phyloP scores from a whole-genome alignment of 1,140 invertebrate genomes.

The Acromyrmex echinatior region DNA sequence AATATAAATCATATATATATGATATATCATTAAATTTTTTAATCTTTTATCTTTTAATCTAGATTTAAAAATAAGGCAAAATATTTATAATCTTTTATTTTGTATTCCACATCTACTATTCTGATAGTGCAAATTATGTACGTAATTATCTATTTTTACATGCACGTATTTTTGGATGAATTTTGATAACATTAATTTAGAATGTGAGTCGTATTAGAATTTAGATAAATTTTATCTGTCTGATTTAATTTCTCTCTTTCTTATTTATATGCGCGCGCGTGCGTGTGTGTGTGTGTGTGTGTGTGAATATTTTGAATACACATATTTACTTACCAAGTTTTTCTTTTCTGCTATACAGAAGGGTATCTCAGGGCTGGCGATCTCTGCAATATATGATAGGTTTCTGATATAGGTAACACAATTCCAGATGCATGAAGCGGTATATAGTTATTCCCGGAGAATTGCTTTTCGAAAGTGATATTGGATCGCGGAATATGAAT shows the following conservation, averaged over 20 bases:
- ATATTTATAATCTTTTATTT: not conserved
- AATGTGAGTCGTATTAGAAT: not conserved
- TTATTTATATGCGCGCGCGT: too few species aligned
- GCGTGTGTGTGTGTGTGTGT: too few species aligned
- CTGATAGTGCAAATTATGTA: not conserved
- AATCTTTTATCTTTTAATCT: not conserved
- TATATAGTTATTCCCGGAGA: not conserved
- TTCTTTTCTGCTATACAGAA: not conserved
- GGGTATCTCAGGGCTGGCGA: not conserved
- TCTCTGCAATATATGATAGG: not conserved
- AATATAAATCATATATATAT: not conserved
- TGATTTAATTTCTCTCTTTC: not conserved
- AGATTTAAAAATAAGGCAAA: not conserved
- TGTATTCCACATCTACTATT: not conserved
- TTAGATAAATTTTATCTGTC: not conserved
- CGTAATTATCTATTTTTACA: not conserved
- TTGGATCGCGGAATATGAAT: not conserved
- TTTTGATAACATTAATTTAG: conserved; percentile 5
- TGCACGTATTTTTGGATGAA: not conserved
- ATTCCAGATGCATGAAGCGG: not conserved
- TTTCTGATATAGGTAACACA: conserved; percentile 12
- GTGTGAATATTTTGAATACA: not conserved
- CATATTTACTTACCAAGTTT: conserved; percentile 9
- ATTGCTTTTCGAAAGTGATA: not conserved
- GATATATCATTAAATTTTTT: not conserved